Evolutionary conservation across 2,888 invertebrate genomes (phyloP).

Genomic region (Sisyra nigra): DNA sequence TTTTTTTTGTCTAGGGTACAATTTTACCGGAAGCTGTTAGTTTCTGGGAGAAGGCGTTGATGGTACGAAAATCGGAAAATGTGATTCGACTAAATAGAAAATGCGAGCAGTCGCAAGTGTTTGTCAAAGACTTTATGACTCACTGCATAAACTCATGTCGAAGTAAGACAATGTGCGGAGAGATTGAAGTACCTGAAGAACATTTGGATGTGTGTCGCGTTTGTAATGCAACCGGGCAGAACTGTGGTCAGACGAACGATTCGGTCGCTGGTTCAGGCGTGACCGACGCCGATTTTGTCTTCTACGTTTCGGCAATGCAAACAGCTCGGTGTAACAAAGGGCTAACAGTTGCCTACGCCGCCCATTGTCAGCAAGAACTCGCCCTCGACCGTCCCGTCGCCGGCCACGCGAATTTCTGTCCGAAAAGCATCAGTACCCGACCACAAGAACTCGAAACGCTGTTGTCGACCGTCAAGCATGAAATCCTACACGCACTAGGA

Average conservation of each 20-base stretch:
- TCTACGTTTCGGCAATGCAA: constrained; percentile 91
- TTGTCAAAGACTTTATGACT: constrained; percentile 64
- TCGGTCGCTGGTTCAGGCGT: constrained; percentile 50
- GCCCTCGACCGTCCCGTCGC: constrained; percentile 61
- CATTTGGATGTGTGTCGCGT: constrained; percentile 89
- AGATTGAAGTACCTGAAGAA: constrained; percentile 80
- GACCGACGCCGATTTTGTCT: constrained; percentile 78
- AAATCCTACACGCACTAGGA: constrained; percentile 93
- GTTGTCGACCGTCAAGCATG: constrained; percentile 94
- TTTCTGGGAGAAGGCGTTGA: constrained; percentile 86
- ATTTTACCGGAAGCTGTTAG: constrained; percentile 81
- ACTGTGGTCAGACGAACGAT: constrained; percentile 44
- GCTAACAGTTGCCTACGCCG: constrained; percentile 90
- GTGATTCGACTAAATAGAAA: constrained; percentile 80
- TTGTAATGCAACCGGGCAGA: constrained; percentile 73
- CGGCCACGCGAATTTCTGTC: constrained; percentile 97
- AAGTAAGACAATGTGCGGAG: constrained; percentile 83
- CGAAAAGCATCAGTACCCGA: constrained; percentile 81
- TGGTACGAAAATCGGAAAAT: constrained; percentile 72
- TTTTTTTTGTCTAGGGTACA: constrained; percentile 48
- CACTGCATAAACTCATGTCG: constrained; percentile 80
- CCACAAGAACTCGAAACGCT: constrained; percentile 81
- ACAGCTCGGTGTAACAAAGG: constrained; percentile 85
- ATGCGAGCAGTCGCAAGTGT: constrained; percentile 77
- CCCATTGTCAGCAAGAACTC: constrained; percentile 94